Evolutionary conservation across 2,113 vertebrate genomes (phyloP).

Genomic region (Spermophilus dauricus): DNA sequence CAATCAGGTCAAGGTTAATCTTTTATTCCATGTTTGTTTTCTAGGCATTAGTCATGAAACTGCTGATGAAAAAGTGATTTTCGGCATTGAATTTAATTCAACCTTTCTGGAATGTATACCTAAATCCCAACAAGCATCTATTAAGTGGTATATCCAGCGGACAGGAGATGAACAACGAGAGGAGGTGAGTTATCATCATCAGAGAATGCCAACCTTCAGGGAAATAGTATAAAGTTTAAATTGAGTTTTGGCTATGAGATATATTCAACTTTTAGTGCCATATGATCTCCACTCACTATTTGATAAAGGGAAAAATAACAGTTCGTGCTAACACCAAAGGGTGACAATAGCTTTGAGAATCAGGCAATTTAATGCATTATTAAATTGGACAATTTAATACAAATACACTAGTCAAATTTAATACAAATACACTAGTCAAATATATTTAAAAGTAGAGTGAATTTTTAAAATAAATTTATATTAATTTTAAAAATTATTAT

Average conservation of each 20-base stretch:
- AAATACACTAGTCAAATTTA: not conserved
- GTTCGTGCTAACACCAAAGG: not conserved
- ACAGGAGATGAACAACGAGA: conserved; percentile 93
- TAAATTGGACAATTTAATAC: not conserved
- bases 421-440: not conserved
- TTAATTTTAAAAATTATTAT: not conserved
- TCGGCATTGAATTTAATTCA: conserved; percentile 97
- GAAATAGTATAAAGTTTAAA: conserved; percentile 66
- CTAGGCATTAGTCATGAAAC: conserved; percentile 91
- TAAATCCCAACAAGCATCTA: conserved; percentile 97
- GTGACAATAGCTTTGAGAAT: conserved; percentile 5
- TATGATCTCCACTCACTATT: conserved; percentile 71
- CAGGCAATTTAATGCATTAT: not conserved
- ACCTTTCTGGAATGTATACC: conserved; percentile 98
- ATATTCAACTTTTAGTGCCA: conserved; percentile 75
- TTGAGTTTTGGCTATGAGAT: conserved; percentile 59
- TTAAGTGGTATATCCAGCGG: conserved; percentile 95
- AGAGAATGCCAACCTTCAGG: conserved; percentile 58
- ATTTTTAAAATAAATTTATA: not conserved
- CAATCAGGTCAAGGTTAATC: conserved; percentile 90
- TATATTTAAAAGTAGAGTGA: not conserved
- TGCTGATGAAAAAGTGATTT: conserved; percentile 96
- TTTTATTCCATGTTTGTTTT: conserved; percentile 89
- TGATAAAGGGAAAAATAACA: conserved; percentile 33
- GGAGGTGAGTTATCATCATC: conserved; percentile 91